A percentile compares a stretch with the other conserved stretches of the same genome.
Evolutionary conservation across 2,113 vertebrate genomes (phyloP).

Genomic region (Fregetta grallaria): DNA sequence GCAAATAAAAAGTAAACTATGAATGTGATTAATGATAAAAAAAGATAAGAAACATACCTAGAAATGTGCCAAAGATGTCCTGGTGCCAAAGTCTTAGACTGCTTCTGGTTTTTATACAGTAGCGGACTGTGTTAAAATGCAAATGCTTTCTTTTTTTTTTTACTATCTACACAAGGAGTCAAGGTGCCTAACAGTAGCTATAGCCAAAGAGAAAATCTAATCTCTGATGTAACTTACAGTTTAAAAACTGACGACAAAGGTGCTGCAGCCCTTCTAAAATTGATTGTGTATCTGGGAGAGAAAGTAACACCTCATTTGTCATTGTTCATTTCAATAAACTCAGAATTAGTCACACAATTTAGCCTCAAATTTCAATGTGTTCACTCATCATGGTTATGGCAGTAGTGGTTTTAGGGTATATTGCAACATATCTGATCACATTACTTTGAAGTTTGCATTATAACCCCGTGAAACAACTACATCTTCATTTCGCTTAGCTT

Average conservation of each 20-base stretch:
- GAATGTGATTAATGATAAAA: neutral
- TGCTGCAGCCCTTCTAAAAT: neutral
- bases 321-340: constrained; percentile 57
- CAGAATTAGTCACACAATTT: constrained; percentile 43
- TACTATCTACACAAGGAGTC: neutral
- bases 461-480: neutral
- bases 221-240: neutral
- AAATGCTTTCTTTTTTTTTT: neutral
- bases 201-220: neutral
- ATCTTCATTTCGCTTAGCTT: neutral
- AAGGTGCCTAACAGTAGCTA: neutral
- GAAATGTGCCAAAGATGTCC: neutral
- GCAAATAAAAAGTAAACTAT: neutral
- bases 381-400: neutral
- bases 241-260: neutral
- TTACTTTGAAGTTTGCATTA: constrained; percentile 15
- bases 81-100: neutral
- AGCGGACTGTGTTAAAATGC: neutral
- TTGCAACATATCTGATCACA: constrained; percentile 25
- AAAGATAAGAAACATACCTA: neutral
- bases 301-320: constrained; percentile 32
- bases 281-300: neutral
- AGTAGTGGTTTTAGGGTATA: neutral
- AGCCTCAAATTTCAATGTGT: neutral
- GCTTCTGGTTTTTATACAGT: neutral